Percentiles rank a stretch among this genome's conserved stretches.
Evolutionary conservation across 2,113 vertebrate genomes (phyloP).

Genomic region (Danionella cerebrum): DNA sequence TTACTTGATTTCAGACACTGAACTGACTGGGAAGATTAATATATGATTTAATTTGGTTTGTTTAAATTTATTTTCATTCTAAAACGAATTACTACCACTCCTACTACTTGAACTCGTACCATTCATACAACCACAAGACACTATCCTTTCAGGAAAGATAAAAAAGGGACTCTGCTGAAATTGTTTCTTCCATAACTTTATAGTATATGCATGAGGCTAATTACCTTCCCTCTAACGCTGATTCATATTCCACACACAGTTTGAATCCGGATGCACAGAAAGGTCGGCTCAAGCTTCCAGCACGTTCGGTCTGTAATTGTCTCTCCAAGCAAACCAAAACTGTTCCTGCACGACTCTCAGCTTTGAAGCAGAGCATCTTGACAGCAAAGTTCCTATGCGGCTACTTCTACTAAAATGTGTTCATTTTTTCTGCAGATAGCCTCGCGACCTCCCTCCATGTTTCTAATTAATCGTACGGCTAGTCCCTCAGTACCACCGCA

Average conservation of each 20-base stretch:
- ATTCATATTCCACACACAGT: background rate
- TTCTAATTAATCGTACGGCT: constrained; percentile 18
- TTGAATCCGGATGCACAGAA: background rate
- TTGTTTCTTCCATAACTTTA: background rate
- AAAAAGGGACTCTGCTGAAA: background rate
- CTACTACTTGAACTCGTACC: too few species aligned
- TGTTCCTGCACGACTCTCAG: background rate
- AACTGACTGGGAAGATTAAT: too few species aligned
- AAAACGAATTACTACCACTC: too few species aligned
- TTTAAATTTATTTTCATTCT: too few species aligned
- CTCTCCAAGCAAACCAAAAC: background rate
- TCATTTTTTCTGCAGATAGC: constrained; percentile 17
- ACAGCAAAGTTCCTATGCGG: background rate
- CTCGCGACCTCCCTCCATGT: background rate
- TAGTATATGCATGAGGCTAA: background rate
- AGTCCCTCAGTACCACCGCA: background rate
- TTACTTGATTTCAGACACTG: too few species aligned
- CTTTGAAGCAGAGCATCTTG: constrained; percentile 16
- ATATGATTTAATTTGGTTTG: too few species aligned
- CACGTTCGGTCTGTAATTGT: background rate
- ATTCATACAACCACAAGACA: too few species aligned
- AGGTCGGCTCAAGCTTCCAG: background rate
- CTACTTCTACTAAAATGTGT: constrained; percentile 17
- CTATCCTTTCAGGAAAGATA: too few species aligned
- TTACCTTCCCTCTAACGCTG: background rate